Base-by-base conservation (phyloP, 2,113 vertebrate genomes). In the Myotis lucifugus region DNA sequence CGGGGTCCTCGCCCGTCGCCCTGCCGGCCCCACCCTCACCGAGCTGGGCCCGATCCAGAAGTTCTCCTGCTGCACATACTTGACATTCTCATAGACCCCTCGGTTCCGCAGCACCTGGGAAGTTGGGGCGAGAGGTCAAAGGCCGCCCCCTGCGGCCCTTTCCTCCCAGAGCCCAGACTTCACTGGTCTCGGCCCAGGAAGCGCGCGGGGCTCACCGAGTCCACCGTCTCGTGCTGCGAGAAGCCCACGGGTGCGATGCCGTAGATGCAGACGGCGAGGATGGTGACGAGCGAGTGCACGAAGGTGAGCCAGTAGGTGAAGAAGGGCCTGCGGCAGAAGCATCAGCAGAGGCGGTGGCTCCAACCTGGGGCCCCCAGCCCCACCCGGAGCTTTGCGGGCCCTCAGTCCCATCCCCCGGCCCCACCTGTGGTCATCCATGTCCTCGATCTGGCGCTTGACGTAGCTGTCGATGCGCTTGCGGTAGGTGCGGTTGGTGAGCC, bases 301-400 rank as follows among this genome's bases (percentile, higher is more conserved):
- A 99, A 99, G 40, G 99, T 99, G 94, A 99, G 99, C 99, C 99
- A 99, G 98, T 99, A 99, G 19, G 99, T 99, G 97, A 99, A 99
- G 98, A 99, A 99, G 76, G 99, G 99, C 98, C 99, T 99, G 97
- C 17, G 50, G 40, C 70, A 91, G 29, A 52, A 97, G 94, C 27
- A 12, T 94, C 48, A 67, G 50, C 17, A 2, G 5, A n/a, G 52
- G 27, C 6, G 3, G 2, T 54, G 9, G 8, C 72, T 32, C 29
- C 17, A 14, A 0, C 66, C 61, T 0, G 9, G 14, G 13, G 61
- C 17, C n/a, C 25, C 10, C 19, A 4, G 6, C 23, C 70, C 34
- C 37, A 0, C 83, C 18, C 1, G 3, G 12, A 7, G 82, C 42
- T 74, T 13, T 9, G n/a, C 0, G 40, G 17, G 42, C 27, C 2